Percentiles rank a stretch among this genome's conserved stretches.
Conservation (phyloP, 2,888 invertebrate species). For the Ptychoptera albimana region DNA sequence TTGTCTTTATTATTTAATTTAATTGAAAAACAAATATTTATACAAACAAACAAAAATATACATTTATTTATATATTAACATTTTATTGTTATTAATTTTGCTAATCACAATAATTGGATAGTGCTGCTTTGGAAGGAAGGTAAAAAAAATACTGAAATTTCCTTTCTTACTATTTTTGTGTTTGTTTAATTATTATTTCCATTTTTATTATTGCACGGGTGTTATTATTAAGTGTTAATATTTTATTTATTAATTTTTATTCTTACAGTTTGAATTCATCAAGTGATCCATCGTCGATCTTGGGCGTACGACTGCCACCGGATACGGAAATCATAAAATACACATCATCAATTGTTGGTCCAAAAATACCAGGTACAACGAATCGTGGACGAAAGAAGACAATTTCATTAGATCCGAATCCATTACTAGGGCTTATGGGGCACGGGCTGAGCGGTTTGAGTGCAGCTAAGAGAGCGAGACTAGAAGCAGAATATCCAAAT, state of each 20-base stretch:
- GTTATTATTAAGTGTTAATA: too few relatives aligned
- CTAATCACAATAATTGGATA: constrained; percentile 15
- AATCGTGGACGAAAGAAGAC: constrained; percentile 78
- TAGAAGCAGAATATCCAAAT: constrained; percentile 30
- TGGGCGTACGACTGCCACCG: constrained; percentile 71
- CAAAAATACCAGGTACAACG: constrained; percentile 70
- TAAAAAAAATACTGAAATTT: constrained; percentile 26
- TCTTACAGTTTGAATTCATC: not conserved
- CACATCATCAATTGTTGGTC: constrained; percentile 73
- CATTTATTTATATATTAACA: constrained; percentile 3
- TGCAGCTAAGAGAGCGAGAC: constrained; percentile 30
- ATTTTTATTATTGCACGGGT: constrained; percentile 8
- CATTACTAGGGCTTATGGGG: constrained; percentile 17
- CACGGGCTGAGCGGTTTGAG: constrained; percentile 20
- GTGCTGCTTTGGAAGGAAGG: constrained; percentile 59
- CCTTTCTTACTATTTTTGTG: constrained; percentile 12
- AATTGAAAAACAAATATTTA: not conserved
- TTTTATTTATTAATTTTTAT: not conserved
- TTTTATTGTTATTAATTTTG: constrained; percentile 1
- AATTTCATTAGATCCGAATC: constrained; percentile 61
- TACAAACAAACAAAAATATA: not conserved
- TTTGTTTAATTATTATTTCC: constrained; percentile 4
- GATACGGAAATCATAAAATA: constrained; percentile 85
- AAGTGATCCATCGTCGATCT: constrained; percentile 66
- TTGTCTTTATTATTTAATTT: constrained; percentile 7